Percentiles rank a stretch among this genome's conserved stretches.
phyloP scores from a whole-genome alignment of 2,888 invertebrate species.

The Phengaris alcon region DNA sequence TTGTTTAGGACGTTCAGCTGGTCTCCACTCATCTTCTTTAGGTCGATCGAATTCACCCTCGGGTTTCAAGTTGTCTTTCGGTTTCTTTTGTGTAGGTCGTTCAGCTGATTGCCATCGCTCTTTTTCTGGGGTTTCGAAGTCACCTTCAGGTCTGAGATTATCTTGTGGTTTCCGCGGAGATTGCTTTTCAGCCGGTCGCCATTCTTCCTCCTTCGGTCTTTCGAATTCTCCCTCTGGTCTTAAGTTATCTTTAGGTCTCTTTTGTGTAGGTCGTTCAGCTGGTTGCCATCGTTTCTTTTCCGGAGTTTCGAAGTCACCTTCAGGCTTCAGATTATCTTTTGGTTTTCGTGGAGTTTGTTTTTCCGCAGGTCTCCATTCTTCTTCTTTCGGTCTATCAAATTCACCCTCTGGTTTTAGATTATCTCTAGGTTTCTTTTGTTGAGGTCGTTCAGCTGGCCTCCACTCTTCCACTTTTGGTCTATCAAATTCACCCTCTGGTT shows the following conservation, averaged over 20 bases:
- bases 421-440: constrained; percentile 53
- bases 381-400: constrained; percentile 56
- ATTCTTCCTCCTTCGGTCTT: constrained; percentile 56
- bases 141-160: constrained; percentile 59
- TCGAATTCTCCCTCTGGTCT: constrained; percentile 73
- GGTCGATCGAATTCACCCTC: constrained; percentile 51
- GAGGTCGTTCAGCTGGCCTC: constrained; percentile 54
- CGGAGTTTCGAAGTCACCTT: constrained; percentile 74
- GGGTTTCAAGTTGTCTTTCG: neutral
- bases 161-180: constrained; percentile 58
- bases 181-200: constrained; percentile 73
- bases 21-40: constrained; percentile 61
- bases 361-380: constrained; percentile 62
- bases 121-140: constrained; percentile 52
- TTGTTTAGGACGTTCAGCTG: constrained; percentile 54
- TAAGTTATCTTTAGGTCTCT: constrained; percentile 70
- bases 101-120: constrained; percentile 66
- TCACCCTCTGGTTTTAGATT: constrained; percentile 78
- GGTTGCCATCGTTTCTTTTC: constrained; percentile 63
- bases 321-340: constrained; percentile 67
- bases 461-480: constrained; percentile 51
- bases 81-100: constrained; percentile 38
- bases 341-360: constrained; percentile 61
- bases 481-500: constrained; percentile 77
- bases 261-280: constrained; percentile 61